Conservation (phyloP, 1,140 invertebrate species). For the Mya arenaria region DNA sequence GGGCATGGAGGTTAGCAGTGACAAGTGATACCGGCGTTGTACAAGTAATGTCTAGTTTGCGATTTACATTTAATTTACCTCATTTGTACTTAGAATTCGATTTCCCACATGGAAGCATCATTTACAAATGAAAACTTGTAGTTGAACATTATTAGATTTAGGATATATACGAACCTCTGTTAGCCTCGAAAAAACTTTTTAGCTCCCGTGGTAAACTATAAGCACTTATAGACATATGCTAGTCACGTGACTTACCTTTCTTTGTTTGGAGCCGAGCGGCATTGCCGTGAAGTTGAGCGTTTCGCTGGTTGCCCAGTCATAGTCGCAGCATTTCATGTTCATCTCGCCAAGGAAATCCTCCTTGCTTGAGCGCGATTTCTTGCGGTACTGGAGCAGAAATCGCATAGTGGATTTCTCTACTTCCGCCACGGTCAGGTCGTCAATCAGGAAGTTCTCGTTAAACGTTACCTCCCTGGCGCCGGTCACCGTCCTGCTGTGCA, state of each 20-base stretch:
- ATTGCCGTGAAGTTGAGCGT: background rate
- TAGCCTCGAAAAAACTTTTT: no score
- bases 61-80: no score
- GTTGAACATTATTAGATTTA: no score
- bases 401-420: slow-evolving; percentile 49
- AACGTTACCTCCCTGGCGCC: slow-evolving; percentile 23
- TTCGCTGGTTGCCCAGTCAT: slow-evolving; percentile 31
- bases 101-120: no score
- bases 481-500: slow-evolving; percentile 30
- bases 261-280: background rate
- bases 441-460: slow-evolving; percentile 40
- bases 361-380: slow-evolving; percentile 22
- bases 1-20: no score
- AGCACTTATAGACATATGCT: no score
- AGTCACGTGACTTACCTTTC: background rate
- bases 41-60: no score
- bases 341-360: slow-evolving; percentile 49
- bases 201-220: no score
- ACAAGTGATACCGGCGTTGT: no score
- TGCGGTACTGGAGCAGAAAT: slow-evolving; percentile 23
- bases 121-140: no score
- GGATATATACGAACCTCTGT: no score
- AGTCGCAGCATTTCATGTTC: slow-evolving; percentile 45
- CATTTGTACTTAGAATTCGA: no score
- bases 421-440: slow-evolving; percentile 40